These are phyloP conservation scores for Platycercus adscitus DNA, from an alignment of 2,113 vertebrate genomes.

Conservation along the genomic window DNA sequence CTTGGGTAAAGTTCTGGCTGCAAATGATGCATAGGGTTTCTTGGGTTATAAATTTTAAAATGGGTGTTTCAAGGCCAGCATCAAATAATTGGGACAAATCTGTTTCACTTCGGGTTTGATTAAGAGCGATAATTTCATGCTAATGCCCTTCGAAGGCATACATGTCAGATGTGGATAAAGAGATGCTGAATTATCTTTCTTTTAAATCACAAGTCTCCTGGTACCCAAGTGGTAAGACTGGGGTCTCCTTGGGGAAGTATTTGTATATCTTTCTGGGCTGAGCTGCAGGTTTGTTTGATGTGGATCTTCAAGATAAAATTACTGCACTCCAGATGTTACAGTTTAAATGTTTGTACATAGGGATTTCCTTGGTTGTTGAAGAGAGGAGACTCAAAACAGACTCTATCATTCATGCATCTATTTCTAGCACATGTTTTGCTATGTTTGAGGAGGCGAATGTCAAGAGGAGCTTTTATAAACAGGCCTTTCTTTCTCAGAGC, in stretches of 20 bases:
- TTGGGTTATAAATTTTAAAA: slow-evolving; percentile 33
- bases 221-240: slow-evolving; percentile 25
- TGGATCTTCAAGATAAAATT: slow-evolving; percentile 78
- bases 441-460: slow-evolving; percentile 64
- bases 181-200: slow-evolving; percentile 56
- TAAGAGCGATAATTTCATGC: slow-evolving; percentile 42
- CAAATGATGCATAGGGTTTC: slow-evolving; percentile 6
- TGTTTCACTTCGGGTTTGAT: slow-evolving; percentile 44
- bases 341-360: slow-evolving; percentile 76
- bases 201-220: slow-evolving; percentile 34
- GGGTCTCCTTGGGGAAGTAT: slow-evolving; percentile 66
- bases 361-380: slow-evolving; percentile 76
- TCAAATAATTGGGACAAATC: slow-evolving; percentile 51
- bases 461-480: slow-evolving; percentile 58
- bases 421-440: slow-evolving; percentile 67
- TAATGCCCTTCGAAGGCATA: slow-evolving; percentile 21
- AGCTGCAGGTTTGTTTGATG: slow-evolving; percentile 72
- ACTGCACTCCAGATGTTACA: slow-evolving; percentile 73
- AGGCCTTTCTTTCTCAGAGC: slow-evolving; percentile 40
- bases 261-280: slow-evolving; percentile 67
- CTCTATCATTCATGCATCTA: slow-evolving; percentile 67
- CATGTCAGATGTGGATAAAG: slow-evolving; percentile 57
- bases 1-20: slow-evolving; percentile 27
- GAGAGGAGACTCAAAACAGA: slow-evolving; percentile 77
- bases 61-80: slow-evolving; percentile 1